Evolutionary conservation across 1,140 invertebrate species (phyloP), one percentile per base, ranked within the genome.

Genomic region (Drosophila pallidifrons): DNA sequence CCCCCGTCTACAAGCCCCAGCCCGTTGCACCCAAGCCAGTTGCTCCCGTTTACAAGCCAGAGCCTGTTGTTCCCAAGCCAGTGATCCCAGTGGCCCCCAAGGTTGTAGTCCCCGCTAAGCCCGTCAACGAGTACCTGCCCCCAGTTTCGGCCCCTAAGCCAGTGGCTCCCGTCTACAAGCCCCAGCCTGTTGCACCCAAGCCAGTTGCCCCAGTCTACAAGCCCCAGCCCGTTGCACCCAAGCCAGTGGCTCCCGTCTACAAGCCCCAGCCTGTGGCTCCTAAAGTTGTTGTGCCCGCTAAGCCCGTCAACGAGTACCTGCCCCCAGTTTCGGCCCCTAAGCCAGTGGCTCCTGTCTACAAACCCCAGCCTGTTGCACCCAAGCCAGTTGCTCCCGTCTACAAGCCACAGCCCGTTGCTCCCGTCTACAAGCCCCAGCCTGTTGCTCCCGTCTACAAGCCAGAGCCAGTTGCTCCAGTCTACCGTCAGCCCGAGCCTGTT

Each of bases 361-460:
- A 46, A 35, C 54, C 20, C n/a, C 5, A 70, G 52, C 55, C 55
- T 41, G 70, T 57, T 11, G 38, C 28, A 10, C 41, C 59, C 8
- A 46, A 60, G 25, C 77, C 67, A 71, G 25, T 77, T 71, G 49
- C 52, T 76, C 38, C 74, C 74, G 66, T 67, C 41, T 25, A 35
- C 64, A 6, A 43, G 30, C 66, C 60, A 8, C 58, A 69, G 20
- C 78, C 70, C n/a, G 68, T 25, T 11, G 52, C 54, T 59, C 66
- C 66, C 1, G 41, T 47, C 28, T 35, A 68, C 64, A 13, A 38
- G n/a, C 63, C 63, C 5, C 51, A 41, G 43, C 64, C 73, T n/a
- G 55, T 20, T 15, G 32, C 16, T 10, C 38, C 47, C 10, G 46
- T 69, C 46, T 51, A 49, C 13, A 68, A 16, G 63, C 46, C 1